Base-by-base conservation (phyloP, 1,140 invertebrate genomes). In the Megalonaias nervosa region DNA sequence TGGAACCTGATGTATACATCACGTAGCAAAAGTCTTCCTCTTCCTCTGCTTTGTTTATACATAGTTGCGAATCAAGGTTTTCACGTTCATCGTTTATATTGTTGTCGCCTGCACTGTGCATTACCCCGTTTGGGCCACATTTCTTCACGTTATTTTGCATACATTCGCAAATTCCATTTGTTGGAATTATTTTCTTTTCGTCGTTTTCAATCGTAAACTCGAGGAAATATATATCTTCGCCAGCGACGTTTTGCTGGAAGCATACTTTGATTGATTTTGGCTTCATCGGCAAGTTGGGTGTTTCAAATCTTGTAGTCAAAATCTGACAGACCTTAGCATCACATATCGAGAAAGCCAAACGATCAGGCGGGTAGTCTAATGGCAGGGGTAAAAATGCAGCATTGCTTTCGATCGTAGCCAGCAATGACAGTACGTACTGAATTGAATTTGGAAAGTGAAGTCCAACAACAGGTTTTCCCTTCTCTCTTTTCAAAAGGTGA, bases 1-100 rank as follows among this genome's bases (percentile, higher is more conserved):
- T 85, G 19, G 84, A 85, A 3, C 84, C 84, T 17, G 84, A 85
- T 38, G 84, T 85, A 19, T 85, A 85, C 75, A 85, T 85, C 0
- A 84, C 65, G 64, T 85, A 85, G 38, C 76, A 77, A 56, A 76
- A 71, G 66, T 85, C 79, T 26, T 82, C 75, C 26, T 67, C 38
- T 23, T 67, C 13, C 21, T 31, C 16, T 23, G 21, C 57, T 15
- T 17, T 0, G 60, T 64, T 15, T 67, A 19, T 17, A 16, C 17
- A 55, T 59, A 4, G 31, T 16, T 70, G 31, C 69, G 60, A 38
- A 59, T 61, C 55, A 6, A 55, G 17, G 5, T 21, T 31, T 19
- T 66, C 61, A 23, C 12, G 21, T n/a, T 73, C 55, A 67, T 68
- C 58, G n/a, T 16, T 68, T 26, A 31, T 57, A 12, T 67, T 66